phyloP scores from a whole-genome alignment of 2,888 invertebrate genomes.

The Thymelicus sylvestris region DNA sequence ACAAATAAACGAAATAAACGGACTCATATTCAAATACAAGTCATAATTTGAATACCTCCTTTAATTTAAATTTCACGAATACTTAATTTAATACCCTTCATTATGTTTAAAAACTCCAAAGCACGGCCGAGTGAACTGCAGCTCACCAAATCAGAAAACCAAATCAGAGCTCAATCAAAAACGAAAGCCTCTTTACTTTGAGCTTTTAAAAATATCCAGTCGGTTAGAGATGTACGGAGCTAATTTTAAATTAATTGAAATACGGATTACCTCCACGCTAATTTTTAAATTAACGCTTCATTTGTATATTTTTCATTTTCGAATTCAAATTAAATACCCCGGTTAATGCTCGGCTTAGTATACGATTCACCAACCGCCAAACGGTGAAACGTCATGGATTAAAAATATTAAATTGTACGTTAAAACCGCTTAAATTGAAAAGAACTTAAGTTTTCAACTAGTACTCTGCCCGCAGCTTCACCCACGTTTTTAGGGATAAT shows the following conservation, averaged over 20 bases:
- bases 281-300: conserved; percentile 33
- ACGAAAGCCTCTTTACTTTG: conserved; percentile 9
- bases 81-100: neutral
- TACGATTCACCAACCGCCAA: conserved; percentile 8
- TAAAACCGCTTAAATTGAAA: too few species aligned
- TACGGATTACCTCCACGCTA: conserved; percentile 21
- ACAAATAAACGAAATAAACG: too few species aligned
- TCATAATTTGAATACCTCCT: too few species aligned
- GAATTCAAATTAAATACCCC: conserved; percentile 22
- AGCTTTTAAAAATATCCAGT: conserved; percentile 28
- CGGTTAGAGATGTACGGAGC: conserved; percentile 13
- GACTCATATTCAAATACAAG: too few species aligned
- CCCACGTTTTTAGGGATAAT: too few species aligned
- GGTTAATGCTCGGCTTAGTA: conserved; percentile 15
- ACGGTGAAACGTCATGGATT: conserved; percentile 17
- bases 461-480: too few species aligned
- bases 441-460: too few species aligned
- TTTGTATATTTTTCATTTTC: conserved; percentile 29
- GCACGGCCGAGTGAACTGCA: conserved; percentile 1
- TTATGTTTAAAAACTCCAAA: neutral
- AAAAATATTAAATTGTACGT: conserved; percentile 2
- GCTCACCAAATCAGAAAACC: conserved; percentile 2
- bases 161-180: conserved; percentile 17
- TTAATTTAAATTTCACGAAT: conserved; percentile 4
- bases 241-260: conserved; percentile 35